Evolutionary conservation across 2,797 vertebrate genomes (phyloP).

Genomic region (Eremophila alpestris): DNA sequence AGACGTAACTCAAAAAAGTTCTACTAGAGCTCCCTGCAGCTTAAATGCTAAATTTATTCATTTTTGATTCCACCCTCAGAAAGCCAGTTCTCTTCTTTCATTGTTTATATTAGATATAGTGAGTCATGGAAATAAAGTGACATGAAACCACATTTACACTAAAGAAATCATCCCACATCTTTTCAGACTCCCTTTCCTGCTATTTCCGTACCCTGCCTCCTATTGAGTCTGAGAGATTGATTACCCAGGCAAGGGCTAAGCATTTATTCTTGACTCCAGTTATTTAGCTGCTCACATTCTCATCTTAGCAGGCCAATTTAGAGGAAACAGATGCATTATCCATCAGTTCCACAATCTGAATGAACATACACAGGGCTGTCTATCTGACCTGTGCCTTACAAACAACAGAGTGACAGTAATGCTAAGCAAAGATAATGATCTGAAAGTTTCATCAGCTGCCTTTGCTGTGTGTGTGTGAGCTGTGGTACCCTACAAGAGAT

Average conservation of each 20-base stretch:
- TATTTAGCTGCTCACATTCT: slow-evolving; percentile 27
- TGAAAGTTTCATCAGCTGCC: not conserved
- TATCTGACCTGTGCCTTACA: not conserved
- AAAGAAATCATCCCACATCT: slow-evolving; percentile 65
- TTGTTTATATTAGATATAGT: slow-evolving; percentile 60
- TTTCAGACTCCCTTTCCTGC: slow-evolving; percentile 20
- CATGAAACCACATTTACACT: slow-evolving; percentile 40
- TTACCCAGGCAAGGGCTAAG: slow-evolving; percentile 33
- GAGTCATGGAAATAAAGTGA: slow-evolving; percentile 62
- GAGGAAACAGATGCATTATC: slow-evolving; percentile 1
- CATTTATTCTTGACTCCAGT: slow-evolving; percentile 19
- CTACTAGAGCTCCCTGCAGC: not conserved
- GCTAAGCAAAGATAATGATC: not conserved
- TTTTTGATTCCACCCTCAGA: slow-evolving; percentile 51
- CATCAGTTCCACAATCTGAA: not conserved
- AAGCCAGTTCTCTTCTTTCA: slow-evolving; percentile 29
- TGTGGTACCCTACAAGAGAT: not conserved
- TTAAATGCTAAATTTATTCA: slow-evolving; percentile 50
- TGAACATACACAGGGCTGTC: not conserved
- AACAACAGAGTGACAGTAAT: not conserved
- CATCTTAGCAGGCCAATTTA: not conserved
- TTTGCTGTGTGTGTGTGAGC: not conserved
- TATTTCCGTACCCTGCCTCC: slow-evolving; percentile 12
- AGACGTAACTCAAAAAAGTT: not conserved
- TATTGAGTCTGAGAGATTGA: slow-evolving; percentile 41